Evolutionary conservation across 2,888 invertebrate genomes (phyloP).

Genomic region (Cryptocheilus praepositus): DNA sequence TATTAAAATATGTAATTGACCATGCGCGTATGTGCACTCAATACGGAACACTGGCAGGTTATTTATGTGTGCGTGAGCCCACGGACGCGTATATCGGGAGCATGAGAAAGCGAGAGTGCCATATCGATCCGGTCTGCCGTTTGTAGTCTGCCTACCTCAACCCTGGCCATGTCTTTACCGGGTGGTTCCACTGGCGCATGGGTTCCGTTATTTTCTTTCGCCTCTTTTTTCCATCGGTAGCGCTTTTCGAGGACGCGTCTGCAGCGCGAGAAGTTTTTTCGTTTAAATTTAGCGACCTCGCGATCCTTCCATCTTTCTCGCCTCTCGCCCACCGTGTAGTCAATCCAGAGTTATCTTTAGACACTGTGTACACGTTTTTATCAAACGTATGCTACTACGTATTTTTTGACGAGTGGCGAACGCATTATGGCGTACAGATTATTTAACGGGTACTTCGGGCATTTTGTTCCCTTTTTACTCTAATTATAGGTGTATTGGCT

Average conservation of each 20-base stretch:
- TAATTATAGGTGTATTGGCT: too few species aligned
- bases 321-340: neutral
- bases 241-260: constrained; percentile 14
- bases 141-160: constrained; percentile 58
- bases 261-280: constrained; percentile 4
- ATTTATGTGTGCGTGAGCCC: neutral
- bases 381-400: neutral
- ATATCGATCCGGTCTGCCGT: constrained; percentile 59
- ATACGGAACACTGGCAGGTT: constrained; percentile 9
- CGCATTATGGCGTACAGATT: too few species aligned
- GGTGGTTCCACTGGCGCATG: constrained; percentile 29
- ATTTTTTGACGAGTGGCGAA: neutral
- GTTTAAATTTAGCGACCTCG: neutral
- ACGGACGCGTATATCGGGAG: constrained; percentile 44
- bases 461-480: too few species aligned
- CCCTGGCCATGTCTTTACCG: constrained; percentile 34
- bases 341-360: neutral
- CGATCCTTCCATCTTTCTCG: neutral
- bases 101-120: constrained; percentile 63
- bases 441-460: too few species aligned
- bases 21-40: too few species aligned
- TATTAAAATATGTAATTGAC: too few species aligned
- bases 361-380: neutral
- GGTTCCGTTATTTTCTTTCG: constrained; percentile 26
- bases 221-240: constrained; percentile 7